Evolutionary conservation across 2,113 vertebrate genomes (phyloP).

Genomic region (rat (Rattus norvegicus)): DNA sequence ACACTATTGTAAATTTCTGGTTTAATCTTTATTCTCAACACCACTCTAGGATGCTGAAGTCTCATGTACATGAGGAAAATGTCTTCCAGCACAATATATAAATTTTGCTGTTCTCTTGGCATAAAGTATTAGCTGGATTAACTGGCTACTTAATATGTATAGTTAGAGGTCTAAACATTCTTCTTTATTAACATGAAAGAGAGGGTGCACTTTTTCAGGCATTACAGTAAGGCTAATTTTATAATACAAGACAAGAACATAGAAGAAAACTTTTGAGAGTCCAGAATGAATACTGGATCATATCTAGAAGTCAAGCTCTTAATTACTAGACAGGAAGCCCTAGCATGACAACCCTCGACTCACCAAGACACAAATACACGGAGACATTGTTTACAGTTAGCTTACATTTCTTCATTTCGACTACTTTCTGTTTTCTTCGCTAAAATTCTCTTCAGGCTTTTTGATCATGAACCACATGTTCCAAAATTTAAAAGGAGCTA

Average conservation of each 20-base stretch:
- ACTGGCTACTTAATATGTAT: background rate
- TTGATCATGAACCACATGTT: background rate
- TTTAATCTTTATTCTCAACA: background rate
- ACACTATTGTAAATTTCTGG: background rate
- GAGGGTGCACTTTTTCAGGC: background rate
- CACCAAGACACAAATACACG: background rate
- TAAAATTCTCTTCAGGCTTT: background rate
- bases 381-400: background rate
- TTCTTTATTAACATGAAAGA: background rate
- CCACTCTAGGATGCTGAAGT: background rate
- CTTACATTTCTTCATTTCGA: constrained; percentile 4
- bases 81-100: background rate
- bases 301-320: background rate
- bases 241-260: background rate
- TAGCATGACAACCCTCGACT: background rate
- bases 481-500: background rate
- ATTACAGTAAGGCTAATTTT: background rate
- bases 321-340: background rate
- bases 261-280: background rate
- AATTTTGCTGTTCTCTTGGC: background rate
- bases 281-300: background rate
- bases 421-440: background rate
- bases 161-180: background rate
- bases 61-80: background rate
- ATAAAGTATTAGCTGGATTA: background rate